Evolutionary conservation across 1,140 invertebrate genomes (phyloP), one percentile per base, ranked within the genome.

Genomic region (Anastrepha obliqua): DNA sequence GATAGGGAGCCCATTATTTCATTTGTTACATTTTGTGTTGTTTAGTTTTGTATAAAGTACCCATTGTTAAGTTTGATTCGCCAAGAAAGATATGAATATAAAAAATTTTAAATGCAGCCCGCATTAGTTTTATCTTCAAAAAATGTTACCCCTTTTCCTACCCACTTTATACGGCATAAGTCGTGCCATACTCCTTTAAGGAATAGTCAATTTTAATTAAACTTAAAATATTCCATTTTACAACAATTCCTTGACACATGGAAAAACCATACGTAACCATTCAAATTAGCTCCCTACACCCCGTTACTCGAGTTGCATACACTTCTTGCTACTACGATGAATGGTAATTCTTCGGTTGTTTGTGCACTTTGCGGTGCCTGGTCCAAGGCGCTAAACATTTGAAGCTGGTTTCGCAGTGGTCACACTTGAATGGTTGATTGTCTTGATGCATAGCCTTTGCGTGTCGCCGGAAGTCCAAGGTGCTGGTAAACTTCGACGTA

Each of bases 161-260:
- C 29, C 29, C 29, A 29, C 29, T 29, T 29, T 29, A 29, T 29
- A 1, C 29, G 29, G 29, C 29, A 29, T 29, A 29, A 29, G 29
- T 29, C 29, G 29, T 29, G 29, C 0, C 51, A 62, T 62, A 15
- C 5, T 62, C 60, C 60, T 15, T 17, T 17, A 9, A 17, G 13
- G 4, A 17, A 62, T 62, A 17, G 20, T 7, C 11, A 20, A 58
- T 81, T 81, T 81, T 81, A 81, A 81, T 81, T 81, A n/a, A 58
- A 81, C 74, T 81, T 81, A 81, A 55, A 81, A 81, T 81, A 47
- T 74, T 81, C 47, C 17, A 51, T 29, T 55, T 81, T 62, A 62
- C 60, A 62, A 62, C 60, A 17, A 62, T 62, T 62, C 6, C 2
- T 55, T 62, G 13, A 62, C 4, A 62, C 15, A 62, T 62, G 4